phyloP scores from a whole-genome alignment of 1,140 invertebrate genomes.

The Thaumatotibia leucotreta region DNA sequence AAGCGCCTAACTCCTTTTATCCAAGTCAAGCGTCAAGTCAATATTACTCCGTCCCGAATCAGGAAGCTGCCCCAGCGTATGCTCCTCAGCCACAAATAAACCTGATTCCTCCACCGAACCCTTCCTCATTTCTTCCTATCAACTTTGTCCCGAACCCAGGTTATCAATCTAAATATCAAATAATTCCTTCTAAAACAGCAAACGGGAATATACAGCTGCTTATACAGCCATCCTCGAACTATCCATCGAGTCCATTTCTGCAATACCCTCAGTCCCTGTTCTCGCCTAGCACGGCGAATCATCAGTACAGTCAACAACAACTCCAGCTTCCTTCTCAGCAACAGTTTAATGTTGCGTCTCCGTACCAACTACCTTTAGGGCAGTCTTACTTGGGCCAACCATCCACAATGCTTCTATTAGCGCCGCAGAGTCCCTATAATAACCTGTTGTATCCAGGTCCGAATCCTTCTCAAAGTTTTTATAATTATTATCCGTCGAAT shows the following conservation, averaged over 20 bases:
- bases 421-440: conserved; percentile 57
- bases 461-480: conserved; percentile 54
- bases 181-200: conserved; percentile 43
- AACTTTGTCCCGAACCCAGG: conserved; percentile 60
- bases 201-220: conserved; percentile 53
- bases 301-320: conserved; percentile 26
- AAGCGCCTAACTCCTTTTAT: conserved; percentile 59
- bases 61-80: conserved; percentile 20
- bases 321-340: conserved; percentile 26
- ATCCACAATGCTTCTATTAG: conserved; percentile 55
- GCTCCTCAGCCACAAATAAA: conserved; percentile 33
- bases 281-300: conserved; percentile 33
- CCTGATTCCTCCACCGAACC: conserved; percentile 29
- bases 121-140: conserved; percentile 55
- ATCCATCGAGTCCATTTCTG: conserved; percentile 33
- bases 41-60: conserved; percentile 41
- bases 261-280: conserved; percentile 47
- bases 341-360: conserved; percentile 43
- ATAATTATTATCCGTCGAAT: conserved; percentile 62
- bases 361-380: conserved; percentile 40
- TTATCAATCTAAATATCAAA: conserved; percentile 63
- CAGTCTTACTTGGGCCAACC: conserved; percentile 47
- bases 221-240: conserved; percentile 39
- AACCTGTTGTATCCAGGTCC: conserved; percentile 44
- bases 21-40: conserved; percentile 50